phyloP scores from a whole-genome alignment of 64 coral and sea anemone species.

The Astreopora myriophthalma region DNA sequence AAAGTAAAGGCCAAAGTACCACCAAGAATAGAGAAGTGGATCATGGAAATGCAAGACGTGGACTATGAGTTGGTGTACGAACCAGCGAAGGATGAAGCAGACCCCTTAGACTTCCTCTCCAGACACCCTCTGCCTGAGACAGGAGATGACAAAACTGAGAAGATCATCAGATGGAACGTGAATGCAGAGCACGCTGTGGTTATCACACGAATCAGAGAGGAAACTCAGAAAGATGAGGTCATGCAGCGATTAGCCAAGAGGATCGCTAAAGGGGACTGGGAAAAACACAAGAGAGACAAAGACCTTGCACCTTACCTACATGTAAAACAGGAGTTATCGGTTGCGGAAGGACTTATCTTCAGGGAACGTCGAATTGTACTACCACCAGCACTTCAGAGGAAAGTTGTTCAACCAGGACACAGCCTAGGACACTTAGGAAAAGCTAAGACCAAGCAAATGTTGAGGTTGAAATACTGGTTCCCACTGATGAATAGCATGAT shows the following conservation, averaged over 20 bases:
- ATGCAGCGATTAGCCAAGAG: conserved; percentile 31
- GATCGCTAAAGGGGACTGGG: conserved; percentile 60
- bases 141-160: conserved; percentile 27
- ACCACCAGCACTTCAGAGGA: conserved; percentile 49
- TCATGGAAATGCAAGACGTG: conserved; percentile 59
- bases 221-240: conserved; percentile 24
- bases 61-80: conserved; percentile 38
- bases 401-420: conserved; percentile 58
- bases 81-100: conserved; percentile 43
- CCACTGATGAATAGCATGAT: background rate
- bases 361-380: conserved; percentile 53
- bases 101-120: conserved; percentile 57
- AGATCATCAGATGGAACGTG: conserved; percentile 25
- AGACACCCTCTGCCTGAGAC: conserved; percentile 56
- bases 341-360: conserved; percentile 68
- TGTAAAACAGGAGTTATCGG: conserved; percentile 61
- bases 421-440: conserved; percentile 64
- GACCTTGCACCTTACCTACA: conserved; percentile 62
- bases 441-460: conserved; percentile 71
- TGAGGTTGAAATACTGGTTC: conserved; percentile 59
- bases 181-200: conserved; percentile 21
- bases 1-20: conserved; percentile 41
- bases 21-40: conserved; percentile 59
- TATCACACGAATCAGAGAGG: background rate
- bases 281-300: conserved; percentile 44